Percentiles rank a stretch among this genome's conserved stretches.
phyloP scores from a whole-genome alignment of 1,140 invertebrate genomes.

The Drosophila albomicans region DNA sequence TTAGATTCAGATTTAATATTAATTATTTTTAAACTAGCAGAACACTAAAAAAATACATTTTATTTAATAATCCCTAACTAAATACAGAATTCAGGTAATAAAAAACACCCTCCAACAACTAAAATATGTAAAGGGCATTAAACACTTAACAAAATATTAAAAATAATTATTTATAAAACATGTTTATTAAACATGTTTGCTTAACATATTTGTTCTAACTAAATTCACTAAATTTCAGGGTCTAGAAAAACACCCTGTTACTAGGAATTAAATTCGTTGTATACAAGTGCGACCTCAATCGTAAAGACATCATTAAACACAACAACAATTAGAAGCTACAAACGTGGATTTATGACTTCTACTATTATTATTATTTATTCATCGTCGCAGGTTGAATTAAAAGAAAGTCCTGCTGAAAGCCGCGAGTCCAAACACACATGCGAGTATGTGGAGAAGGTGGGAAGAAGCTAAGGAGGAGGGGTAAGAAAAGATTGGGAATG shows the following conservation, averaged over 20 bases:
- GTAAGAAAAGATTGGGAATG: too few species aligned
- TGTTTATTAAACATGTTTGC: too few species aligned
- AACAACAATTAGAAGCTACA: constrained; percentile 28
- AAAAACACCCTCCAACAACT: too few species aligned
- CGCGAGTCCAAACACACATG: constrained; percentile 12
- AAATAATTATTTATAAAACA: background rate
- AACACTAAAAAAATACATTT: too few species aligned
- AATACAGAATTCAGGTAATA: too few species aligned
- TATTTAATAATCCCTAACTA: too few species aligned
- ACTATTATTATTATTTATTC: constrained; percentile 36
- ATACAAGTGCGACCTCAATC: background rate
- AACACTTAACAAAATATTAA: too few species aligned
- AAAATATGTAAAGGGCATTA: too few species aligned
- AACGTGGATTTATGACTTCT: background rate
- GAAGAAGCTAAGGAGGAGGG: background rate
- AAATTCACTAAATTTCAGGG: background rate
- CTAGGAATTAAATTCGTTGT: constrained; percentile 1
- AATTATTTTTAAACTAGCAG: too few species aligned
- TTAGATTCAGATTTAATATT: too few species aligned
- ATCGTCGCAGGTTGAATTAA: constrained; percentile 25
- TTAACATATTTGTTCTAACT: too few species aligned
- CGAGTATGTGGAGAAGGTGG: constrained; percentile 16
- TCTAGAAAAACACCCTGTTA: constrained; percentile 13
- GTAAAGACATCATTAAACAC: constrained; percentile 14
- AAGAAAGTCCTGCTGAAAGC: constrained; percentile 22